phyloP scores from a whole-genome alignment of 2,113 vertebrate genomes.

The Gambusia holbrooki region DNA sequence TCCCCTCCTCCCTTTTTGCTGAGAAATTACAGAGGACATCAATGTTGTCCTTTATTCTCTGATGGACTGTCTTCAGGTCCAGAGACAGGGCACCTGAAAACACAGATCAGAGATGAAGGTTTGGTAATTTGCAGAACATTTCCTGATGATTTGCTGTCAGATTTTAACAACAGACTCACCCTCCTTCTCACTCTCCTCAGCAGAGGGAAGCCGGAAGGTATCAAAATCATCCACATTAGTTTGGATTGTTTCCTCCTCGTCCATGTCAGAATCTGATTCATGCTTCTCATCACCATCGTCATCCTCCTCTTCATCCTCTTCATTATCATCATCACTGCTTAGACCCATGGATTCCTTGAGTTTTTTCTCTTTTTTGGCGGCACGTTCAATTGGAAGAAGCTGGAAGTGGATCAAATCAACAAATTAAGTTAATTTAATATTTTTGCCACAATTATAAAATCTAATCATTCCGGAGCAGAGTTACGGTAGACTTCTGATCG shows the following conservation, averaged over 20 bases:
- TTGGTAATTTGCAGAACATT: background rate
- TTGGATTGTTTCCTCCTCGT: conserved; percentile 80
- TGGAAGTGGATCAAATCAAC: conserved; percentile 51
- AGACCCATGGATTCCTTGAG: conserved; percentile 53
- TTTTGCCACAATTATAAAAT: background rate
- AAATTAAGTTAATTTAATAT: background rate
- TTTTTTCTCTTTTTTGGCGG: conserved; percentile 86
- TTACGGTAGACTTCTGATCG: background rate
- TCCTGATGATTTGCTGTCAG: no score
- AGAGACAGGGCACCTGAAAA: conserved; percentile 77
- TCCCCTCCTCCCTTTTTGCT: conserved; percentile 86
- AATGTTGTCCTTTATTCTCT: conserved; percentile 94
- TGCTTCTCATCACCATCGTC: conserved; percentile 38
- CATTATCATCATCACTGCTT: conserved; percentile 76
- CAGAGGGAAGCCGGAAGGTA: conserved; percentile 83
- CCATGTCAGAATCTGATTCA: conserved; percentile 59
- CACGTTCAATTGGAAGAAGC: conserved; percentile 94
- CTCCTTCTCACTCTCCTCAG: conserved; percentile 85
- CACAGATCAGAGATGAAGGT: conserved; percentile 44
- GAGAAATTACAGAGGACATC: conserved; percentile 89
- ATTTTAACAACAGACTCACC: conserved; percentile 68
- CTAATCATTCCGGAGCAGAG: background rate
- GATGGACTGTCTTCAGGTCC: conserved; percentile 88
- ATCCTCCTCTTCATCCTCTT: conserved; percentile 72
- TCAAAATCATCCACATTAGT: conserved; percentile 87